These are phyloP conservation scores for Syndactyla subalaris DNA, from an alignment of 2,797 vertebrate genomes.

Conservation along the genomic window DNA sequence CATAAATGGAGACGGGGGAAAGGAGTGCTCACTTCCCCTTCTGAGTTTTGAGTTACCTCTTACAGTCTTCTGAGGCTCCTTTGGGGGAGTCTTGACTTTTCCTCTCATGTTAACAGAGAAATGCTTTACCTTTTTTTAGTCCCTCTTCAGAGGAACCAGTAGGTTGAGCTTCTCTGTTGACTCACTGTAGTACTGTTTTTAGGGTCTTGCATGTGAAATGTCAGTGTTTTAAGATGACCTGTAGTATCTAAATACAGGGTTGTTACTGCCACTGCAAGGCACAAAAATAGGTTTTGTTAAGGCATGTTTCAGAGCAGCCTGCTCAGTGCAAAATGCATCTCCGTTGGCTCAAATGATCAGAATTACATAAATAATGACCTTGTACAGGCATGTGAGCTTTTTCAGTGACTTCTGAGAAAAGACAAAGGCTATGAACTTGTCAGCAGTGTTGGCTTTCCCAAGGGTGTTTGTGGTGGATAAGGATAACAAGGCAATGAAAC, in stretches of 20 bases:
- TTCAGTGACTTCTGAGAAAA: neutral
- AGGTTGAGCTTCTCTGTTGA: neutral
- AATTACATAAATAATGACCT: neutral
- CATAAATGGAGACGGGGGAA: neutral
- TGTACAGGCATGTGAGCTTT: neutral
- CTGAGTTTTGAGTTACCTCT: neutral
- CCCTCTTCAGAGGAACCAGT: neutral
- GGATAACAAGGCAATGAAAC: neutral
- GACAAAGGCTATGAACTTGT: neutral
- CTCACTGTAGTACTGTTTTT: neutral
- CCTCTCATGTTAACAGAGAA: neutral
- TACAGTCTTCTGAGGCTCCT: neutral
- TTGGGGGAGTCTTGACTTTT: neutral
- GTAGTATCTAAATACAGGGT: neutral
- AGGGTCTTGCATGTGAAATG: neutral
- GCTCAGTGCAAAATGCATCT: neutral
- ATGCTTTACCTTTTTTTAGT: neutral
- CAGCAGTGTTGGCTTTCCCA: neutral
- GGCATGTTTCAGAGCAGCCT: neutral
- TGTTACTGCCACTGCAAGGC: neutral
- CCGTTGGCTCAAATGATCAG: neutral
- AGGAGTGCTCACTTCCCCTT: neutral
- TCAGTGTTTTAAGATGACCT: neutral
- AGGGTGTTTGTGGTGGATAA: neutral
- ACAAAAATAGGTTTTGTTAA: constrained; percentile 2